Base-by-base conservation (phyloP, 2,888 invertebrate species). In the Drosophila histrio region DNA sequence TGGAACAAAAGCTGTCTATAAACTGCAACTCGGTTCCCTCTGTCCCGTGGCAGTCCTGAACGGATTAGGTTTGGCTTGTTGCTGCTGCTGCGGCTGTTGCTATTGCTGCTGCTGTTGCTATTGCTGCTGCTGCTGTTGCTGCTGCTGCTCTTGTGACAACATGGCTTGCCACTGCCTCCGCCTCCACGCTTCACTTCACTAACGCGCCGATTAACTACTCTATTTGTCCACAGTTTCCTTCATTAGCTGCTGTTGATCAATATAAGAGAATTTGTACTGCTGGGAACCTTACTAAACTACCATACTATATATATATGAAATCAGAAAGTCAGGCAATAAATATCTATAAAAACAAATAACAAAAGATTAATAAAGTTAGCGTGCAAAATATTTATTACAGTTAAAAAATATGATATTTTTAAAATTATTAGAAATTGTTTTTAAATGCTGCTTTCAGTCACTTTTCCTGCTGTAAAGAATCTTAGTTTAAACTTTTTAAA, bases 41-140 rank as follows among this genome's bases (percentile, higher is more conserved):
- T 52, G 71, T 19, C 70, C 28, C 56, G 28, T 46, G 34, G 58
- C 64, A 60, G 34, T 65, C 19, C 53, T 53, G 43, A 26, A 59
- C 61, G 65, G 68, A 71, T 79, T 77, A 71, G 74, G 62, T 68
- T 61, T 58, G 61, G 28, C 54, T 39, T 58, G 47, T 52, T 43
- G 22, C 26, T 47, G 22, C 41, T 15, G 34, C 2, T 34, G n/a
- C n/a, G n/a, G 34, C 2, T 30, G 30, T 6, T n/a, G n/a, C 30
- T 30, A n/a, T 4, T 56, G 43, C 50, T 46, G 38, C 28, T 26
- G 46, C 60, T 34, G 17, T 66, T n/a, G n/a, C n/a, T 58, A 44
- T 52, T 43, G 22, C 26, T 47, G 22, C 41, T 15, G 34, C 2
- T 34, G 34, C 2, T 30, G 30, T 6, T n/a, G n/a, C 30, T 30